Percentiles rank a stretch among this genome's conserved stretches.
These are phyloP conservation scores for Pelecanus crispus DNA, from an alignment of 2,113 vertebrate genomes.

Conservation along the genomic window DNA sequence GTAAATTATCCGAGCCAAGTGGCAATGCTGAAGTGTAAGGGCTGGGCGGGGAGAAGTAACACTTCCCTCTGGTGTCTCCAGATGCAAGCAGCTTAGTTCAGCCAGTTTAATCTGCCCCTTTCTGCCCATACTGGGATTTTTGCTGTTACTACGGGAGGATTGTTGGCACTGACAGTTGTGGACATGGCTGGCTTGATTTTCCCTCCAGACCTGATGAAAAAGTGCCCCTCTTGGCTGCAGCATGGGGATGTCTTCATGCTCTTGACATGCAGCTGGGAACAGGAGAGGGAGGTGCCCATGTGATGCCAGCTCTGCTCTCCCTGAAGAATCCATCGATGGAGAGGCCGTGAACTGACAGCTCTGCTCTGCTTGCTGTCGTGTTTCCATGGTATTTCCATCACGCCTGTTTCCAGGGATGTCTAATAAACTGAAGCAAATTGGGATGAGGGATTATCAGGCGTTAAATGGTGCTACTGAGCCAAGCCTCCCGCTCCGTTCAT, in stretches of 20 bases:
- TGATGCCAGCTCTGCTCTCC: neutral
- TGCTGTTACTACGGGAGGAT: neutral
- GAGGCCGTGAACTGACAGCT: neutral
- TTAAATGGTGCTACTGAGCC: neutral
- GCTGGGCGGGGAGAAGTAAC: neutral
- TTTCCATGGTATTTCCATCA: neutral
- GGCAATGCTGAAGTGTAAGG: neutral
- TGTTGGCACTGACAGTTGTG: rapidly evolving
- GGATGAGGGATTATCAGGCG: neutral
- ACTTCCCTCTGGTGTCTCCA: neutral
- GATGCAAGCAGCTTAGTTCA: neutral
- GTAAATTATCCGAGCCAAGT: conserved; percentile 27
- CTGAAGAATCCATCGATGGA: neutral
- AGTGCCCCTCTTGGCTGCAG: neutral
- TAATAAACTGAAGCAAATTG: neutral
- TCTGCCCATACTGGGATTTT: neutral
- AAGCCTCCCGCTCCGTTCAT: neutral
- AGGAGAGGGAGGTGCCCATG: neutral
- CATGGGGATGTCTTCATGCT: neutral
- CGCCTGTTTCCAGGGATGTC: neutral
- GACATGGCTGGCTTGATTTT: neutral
- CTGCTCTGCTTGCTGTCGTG: neutral
- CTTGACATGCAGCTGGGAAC: neutral
- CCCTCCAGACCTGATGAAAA: neutral
- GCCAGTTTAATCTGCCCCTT: neutral